phyloP scores from a whole-genome alignment of 2,113 vertebrate species.

The Petaurus breviceps region DNA sequence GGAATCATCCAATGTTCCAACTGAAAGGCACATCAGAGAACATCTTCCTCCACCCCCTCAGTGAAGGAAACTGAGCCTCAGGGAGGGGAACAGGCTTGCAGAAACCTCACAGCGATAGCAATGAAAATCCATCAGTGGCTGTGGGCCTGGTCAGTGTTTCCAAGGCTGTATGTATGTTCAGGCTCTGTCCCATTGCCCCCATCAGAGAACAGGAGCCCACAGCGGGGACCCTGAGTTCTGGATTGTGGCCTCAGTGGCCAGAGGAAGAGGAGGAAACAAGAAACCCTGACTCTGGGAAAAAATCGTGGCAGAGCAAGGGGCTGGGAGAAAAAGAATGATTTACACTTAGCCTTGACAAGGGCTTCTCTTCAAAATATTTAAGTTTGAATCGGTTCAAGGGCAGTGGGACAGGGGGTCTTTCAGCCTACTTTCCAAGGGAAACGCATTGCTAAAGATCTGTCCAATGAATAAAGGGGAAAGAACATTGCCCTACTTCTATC shows the following conservation, averaged over 20 bases:
- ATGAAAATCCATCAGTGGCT: not conserved
- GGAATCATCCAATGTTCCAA: not conserved
- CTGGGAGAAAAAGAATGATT: not conserved
- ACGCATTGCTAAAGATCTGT: not conserved
- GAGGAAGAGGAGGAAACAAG: not conserved
- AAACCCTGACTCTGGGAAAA: not conserved
- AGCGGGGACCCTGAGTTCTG: not conserved
- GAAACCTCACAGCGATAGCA: not conserved
- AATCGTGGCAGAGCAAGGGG: not conserved
- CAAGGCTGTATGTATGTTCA: not conserved
- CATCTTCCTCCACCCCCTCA: not conserved
- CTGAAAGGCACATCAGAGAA: not conserved
- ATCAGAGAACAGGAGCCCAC: not conserved
- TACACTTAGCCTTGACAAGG: slow-evolving; percentile 67
- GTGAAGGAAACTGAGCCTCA: not conserved
- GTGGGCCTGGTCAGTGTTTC: not conserved
- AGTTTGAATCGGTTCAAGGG: slow-evolving; percentile 48
- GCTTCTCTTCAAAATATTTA: slow-evolving; percentile 79
- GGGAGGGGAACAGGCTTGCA: not conserved
- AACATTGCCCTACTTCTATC: not conserved
- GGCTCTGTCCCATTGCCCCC: not conserved
- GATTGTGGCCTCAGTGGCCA: not conserved
- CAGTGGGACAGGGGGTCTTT: not conserved
- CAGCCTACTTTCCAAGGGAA: not conserved
- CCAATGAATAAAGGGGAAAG: rapidly evolving